Percentiles rank a stretch among this genome's conserved stretches.
Evolutionary conservation across 2,888 invertebrate genomes (phyloP).

Genomic region (Gibbula magus): DNA sequence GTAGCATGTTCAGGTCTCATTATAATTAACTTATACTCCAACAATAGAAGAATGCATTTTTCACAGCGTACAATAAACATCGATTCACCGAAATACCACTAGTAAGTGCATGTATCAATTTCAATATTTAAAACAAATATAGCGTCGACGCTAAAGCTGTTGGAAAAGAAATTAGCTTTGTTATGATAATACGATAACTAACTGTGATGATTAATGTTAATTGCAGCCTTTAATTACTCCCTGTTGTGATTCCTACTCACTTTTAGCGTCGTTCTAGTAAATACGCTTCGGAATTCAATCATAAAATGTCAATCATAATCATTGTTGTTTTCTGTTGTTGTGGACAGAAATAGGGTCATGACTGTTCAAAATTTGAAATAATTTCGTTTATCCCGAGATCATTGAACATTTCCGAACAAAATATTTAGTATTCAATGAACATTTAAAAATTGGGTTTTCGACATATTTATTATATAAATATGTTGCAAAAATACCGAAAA

Average conservation of each 20-base stretch:
- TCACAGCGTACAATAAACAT: no score
- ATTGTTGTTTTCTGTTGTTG: not conserved
- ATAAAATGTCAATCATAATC: conserved; percentile 3
- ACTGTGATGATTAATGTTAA: not conserved
- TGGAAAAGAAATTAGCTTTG: not conserved
- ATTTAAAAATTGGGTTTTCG: no score
- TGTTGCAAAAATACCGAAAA: no score
- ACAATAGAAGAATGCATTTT: no score
- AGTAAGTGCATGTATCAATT: not conserved
- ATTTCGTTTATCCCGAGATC: no score
- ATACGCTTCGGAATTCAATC: not conserved
- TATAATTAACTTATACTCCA: no score
- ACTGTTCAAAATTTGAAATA: no score
- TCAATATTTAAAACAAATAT: not conserved
- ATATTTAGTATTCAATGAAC: no score
- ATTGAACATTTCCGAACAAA: no score
- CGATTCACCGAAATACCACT: not conserved
- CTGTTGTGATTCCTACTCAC: not conserved
- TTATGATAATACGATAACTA: not conserved
- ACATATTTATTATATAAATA: no score
- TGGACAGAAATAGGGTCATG: not conserved
- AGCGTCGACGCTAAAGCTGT: conserved; percentile 2
- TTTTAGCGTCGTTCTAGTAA: conserved; percentile 1
- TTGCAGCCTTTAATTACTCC: not conserved
- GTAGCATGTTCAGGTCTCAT: no score